Evolutionary conservation across 2,888 invertebrate genomes (phyloP), one percentile per base, ranked within the genome.

Genomic region (Entomobrya multifasciata): DNA sequence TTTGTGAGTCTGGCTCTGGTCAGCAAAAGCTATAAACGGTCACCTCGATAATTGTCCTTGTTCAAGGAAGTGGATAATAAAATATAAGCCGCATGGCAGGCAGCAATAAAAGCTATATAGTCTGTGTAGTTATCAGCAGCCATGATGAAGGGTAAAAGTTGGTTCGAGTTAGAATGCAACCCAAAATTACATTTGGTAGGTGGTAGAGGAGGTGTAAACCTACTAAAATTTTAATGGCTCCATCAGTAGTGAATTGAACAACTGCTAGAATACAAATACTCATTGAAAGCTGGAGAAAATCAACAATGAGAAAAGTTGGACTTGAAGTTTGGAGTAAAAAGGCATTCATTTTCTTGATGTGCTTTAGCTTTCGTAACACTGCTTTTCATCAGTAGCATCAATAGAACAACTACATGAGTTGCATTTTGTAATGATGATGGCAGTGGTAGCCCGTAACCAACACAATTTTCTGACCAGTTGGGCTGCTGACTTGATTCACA

Each of bases 321-420:
- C 80, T 86, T 80, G 80, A 36, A 8, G 4, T 36, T 36, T 36
- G 4, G 36, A 36, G 8, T 4, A 6, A 80, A 86, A 86, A 86
- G 80, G 72, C 86, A 86, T 86, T 86, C 86, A 80, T 86, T 86
- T 86, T 86, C 80, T 86, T 86, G 86, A 86, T 86, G 76, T 79
- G 60, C 57, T 86, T 74, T 49, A 62, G n/a, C 36, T 49, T 72
- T n/a, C 57, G 11, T 44, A 17, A 20, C 17, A 41, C 74, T 76
- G 44, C 86, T 86, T 79, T 83, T 83, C 83, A 77, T 84, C 72
- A 80, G 70, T 15, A 36, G 17, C 11, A 74, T 70, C 25, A 22
- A 17, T 22, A 70, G 47, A 44, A 44, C 47, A 44, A 70, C 70
- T 70, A 22, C 70, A 47, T 25, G 47, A 70, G 70, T 49, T 72